Evolutionary conservation across 2,888 invertebrate genomes (phyloP), one percentile per base, ranked within the genome.

Genomic region (Julus scanicus): DNA sequence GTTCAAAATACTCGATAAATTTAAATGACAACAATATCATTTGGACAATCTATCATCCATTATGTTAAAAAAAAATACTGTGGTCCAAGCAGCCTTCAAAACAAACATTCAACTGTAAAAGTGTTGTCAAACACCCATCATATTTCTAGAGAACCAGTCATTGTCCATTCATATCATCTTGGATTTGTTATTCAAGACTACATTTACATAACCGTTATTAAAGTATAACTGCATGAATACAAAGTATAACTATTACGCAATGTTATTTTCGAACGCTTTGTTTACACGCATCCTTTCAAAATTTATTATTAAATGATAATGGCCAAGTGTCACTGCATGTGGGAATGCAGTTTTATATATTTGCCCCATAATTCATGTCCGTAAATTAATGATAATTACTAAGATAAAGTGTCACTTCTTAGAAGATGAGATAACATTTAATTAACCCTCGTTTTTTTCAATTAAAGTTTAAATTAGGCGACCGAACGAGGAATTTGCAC

Each of bases 331-430:
- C 4, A 20, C 8, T 4, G 4, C 71, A 71, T 71, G 29, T 29
- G 29, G 71, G 71, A 71, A 71, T 71, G 71, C 29, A 71, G 71
- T 71, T 13, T 63, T 29, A 29, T 29, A 29, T 11, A 71, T 71
- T 29, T 29, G 71, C 11, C 11, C 29, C 71, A 71, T 63, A 71
- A 71, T n/a, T 20, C 29, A 71, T 8, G 71, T 29, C 29, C n/a
- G 29, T 71, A 71, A 71, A 71, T 71, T 71, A 71, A 71, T 29
- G 71, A 29, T 71, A 71, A 71, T 71, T 71, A 2, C 11, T 5
- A 71, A 71, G 71, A 71, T 71, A 71, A 71, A 71, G 11, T 29
- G 71, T 13, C 71, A 71, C 29, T 71, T 29, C 71, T 71, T 29
- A 8, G 29, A 71, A 71, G 71, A 71, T 71, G 71, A 71, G 71